These are phyloP conservation scores for Meles meles DNA, from an alignment of 2,113 vertebrate genomes.

Conservation along the genomic window DNA sequence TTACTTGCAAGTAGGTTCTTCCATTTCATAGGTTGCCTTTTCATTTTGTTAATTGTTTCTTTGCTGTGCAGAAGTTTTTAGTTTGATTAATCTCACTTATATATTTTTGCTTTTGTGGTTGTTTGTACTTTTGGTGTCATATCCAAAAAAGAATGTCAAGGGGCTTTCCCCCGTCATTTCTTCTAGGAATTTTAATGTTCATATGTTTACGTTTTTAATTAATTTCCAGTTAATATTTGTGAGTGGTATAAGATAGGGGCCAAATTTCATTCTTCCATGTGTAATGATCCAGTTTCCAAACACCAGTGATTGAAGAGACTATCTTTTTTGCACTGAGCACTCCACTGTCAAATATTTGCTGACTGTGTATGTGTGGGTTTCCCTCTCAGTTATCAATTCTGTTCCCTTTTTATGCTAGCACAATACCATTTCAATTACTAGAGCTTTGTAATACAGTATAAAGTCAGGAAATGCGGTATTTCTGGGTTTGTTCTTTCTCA, in stretches of 20 bases:
- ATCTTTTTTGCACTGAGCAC: background rate
- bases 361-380: background rate
- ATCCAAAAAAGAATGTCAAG: background rate
- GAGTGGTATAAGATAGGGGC: background rate
- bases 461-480: background rate
- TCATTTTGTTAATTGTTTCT: background rate
- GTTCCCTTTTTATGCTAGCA: background rate
- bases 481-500: background rate
- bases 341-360: background rate
- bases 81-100: background rate
- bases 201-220: background rate
- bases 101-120: background rate
- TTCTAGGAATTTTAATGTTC: background rate
- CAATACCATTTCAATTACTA: background rate
- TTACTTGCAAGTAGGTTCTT: background rate
- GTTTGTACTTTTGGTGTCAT: background rate
- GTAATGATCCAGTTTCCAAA: background rate
- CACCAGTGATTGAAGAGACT: background rate
- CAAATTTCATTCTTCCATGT: background rate
- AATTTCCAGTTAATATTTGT: background rate
- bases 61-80: background rate
- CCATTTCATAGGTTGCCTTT: background rate
- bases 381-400: background rate
- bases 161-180: background rate
- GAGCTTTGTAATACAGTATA: background rate